Evolutionary conservation across 2,888 invertebrate species (phyloP), one percentile per base, ranked within the genome.

Genomic region (Bellardia bayeri): DNA sequence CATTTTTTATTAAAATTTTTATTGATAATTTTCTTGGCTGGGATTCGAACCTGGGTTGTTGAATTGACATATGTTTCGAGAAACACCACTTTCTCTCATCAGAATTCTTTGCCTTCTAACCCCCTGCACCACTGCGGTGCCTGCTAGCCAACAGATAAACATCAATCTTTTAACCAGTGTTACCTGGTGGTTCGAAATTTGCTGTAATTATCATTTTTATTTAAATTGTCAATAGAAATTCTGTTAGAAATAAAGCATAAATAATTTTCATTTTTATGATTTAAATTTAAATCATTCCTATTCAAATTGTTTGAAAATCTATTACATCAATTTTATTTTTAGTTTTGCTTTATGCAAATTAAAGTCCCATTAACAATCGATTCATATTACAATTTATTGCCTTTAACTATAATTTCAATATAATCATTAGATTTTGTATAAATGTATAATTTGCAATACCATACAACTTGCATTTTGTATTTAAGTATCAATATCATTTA

Each of bases 401-500:
- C 40, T 40, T 64, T 40, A 64, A 64, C 40, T 8, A 64, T n/a
- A 40, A 40, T n/a, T 63, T 30, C 23, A 1, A 56, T 23, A 23
- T 23, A 56, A 56, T 40, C n/a, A 8, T n/a, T 63, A 7, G 3
- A 63, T 14, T 8, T 40, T 40, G 9, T 51, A 14, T n/a, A 64
- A 40, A 8, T 64, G 40, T 11, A 37, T n/a, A 40, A 64, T 40
- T 64, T 64, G 8, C 13, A 51, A 33, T 51, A 30, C 69, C 51
- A 51, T 51, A n/a, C n/a, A 69, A 40, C 5, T 16, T 64, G 63
- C n/a, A 40, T 64, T 64, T 66, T 23, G 23, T 23, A 13, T 40
- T 72, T 3, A 14, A 42, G 8, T 33, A 51, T 51, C 51, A 42
- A 42, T 72, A 30, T 58, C 56, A 14, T 58, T 23, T 13, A 40